A percentile compares a stretch with the other conserved stretches of the same genome.
phyloP scores from a whole-genome alignment of 2,797 vertebrate species.

The Percopsis omiscomaycus region DNA sequence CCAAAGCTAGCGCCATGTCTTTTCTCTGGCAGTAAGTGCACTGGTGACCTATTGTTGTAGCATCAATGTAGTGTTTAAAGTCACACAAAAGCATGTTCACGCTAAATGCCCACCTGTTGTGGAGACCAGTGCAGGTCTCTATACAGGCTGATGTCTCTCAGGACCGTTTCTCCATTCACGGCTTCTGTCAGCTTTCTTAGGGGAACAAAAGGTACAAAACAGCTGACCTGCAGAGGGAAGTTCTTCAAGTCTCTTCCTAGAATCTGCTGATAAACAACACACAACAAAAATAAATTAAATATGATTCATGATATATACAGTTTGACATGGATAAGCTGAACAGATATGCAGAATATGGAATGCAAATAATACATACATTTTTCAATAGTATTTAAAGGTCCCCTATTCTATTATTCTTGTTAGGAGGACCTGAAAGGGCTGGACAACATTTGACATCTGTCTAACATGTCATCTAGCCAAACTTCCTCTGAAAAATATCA shows the following conservation, averaged over 20 bases:
- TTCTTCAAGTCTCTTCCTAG: constrained; percentile 56
- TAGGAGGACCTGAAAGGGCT: neutral
- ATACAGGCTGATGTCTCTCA: constrained; percentile 69
- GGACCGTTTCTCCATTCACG: constrained; percentile 64
- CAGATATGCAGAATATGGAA: neutral
- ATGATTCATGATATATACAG: neutral
- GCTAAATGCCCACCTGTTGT: constrained; percentile 80
- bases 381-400: neutral
- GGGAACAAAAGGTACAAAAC: constrained; percentile 81
- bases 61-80: constrained; percentile 20
- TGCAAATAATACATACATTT: neutral
- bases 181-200: constrained; percentile 77
- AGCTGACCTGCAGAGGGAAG: constrained; percentile 70
- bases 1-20: constrained; percentile 37
- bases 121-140: constrained; percentile 79
- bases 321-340: constrained; percentile 9
- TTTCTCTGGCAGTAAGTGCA: constrained; percentile 39
- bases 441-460: too few relatives aligned
- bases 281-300: neutral
- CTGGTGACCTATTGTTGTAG: constrained; percentile 27
- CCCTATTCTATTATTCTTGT: neutral
- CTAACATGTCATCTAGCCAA: too few relatives aligned
- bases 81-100: constrained; percentile 31
- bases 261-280: constrained; percentile 56
- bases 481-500: too few relatives aligned